A percentile compares a stretch with the other conserved stretches of the same genome.
Evolutionary conservation across 2,888 invertebrate genomes (phyloP).

Genomic region (Stenolophus ochropezus): DNA sequence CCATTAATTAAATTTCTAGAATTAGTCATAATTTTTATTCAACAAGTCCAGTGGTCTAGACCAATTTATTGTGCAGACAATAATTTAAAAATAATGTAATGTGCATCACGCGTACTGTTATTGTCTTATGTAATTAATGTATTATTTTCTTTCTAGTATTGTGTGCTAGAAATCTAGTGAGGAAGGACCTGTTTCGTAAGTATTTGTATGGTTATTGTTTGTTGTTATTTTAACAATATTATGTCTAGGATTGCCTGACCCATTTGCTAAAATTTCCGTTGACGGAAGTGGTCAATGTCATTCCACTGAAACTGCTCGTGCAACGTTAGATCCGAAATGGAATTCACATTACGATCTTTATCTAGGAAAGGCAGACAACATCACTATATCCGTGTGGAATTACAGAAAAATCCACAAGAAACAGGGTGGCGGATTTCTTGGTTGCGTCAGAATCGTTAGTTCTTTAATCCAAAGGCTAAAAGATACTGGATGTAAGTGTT

Average conservation of each 20-base stretch:
- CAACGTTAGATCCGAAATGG: conserved; percentile 98
- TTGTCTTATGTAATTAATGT: conserved; percentile 23
- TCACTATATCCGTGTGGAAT: conserved; percentile 96
- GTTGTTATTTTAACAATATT: conserved; percentile 38
- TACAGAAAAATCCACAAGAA: conserved; percentile 96
- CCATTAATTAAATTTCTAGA: conserved; percentile 51
- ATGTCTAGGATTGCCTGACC: conserved; percentile 91
- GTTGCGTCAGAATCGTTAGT: conserved; percentile 94
- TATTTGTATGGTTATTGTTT: conserved; percentile 68
- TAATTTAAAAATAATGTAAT: conserved; percentile 29
- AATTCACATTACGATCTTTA: conserved; percentile 98
- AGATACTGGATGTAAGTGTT: conserved; percentile 95
- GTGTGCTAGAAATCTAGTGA: conserved; percentile 95
- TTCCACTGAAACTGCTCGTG: conserved; percentile 95
- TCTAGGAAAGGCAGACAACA: conserved; percentile 92
- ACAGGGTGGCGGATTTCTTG: conserved; percentile 95
- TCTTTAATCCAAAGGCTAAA: conserved; percentile 94
- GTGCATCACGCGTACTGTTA: conserved; percentile 7
- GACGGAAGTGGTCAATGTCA: conserved; percentile 98
- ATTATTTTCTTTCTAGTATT: conserved; percentile 85
- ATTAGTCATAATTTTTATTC: conserved; percentile 42
- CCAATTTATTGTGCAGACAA: conserved; percentile 31
- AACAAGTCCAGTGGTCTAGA: conserved; percentile 43
- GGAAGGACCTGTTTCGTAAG: conserved; percentile 98
- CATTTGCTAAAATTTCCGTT: conserved; percentile 97